phyloP scores from a whole-genome alignment of 2,113 vertebrate genomes.

The Camelus dromedarius region DNA sequence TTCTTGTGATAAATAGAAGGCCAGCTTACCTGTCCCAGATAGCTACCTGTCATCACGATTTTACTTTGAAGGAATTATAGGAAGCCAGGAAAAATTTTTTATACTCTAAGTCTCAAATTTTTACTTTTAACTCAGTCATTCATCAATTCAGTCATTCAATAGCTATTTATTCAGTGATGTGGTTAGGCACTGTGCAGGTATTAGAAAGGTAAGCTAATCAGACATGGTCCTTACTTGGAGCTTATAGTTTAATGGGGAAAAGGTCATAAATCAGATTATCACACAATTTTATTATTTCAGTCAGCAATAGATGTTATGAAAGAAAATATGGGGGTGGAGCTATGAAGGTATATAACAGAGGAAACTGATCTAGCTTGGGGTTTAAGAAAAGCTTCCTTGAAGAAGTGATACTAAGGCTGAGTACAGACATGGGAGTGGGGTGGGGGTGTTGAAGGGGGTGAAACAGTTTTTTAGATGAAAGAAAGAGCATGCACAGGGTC shows the following conservation, averaged over 20 bases:
- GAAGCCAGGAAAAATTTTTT: constrained; percentile 15
- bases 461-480: background rate
- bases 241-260: background rate
- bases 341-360: constrained; percentile 7
- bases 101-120: background rate
- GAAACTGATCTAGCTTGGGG: background rate
- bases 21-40: background rate
- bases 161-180: background rate
- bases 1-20: background rate
- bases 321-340: background rate
- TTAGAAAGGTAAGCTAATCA: background rate
- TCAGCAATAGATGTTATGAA: background rate
- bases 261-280: background rate
- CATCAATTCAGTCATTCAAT: background rate
- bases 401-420: background rate
- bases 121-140: constrained; percentile 1
- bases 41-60: background rate
- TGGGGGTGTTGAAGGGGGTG: background rate
- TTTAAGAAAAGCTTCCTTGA: constrained; percentile 34
- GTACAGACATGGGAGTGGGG: background rate
- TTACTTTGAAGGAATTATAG: constrained; percentile 40
- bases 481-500: background rate
- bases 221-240: background rate
- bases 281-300: constrained; percentile 12
- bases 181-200: background rate